A percentile compares a stretch with the other conserved stretches of the same genome.
Evolutionary conservation across 1,140 invertebrate species (phyloP).

Genomic region (Stratiolaelaps scimitus): DNA sequence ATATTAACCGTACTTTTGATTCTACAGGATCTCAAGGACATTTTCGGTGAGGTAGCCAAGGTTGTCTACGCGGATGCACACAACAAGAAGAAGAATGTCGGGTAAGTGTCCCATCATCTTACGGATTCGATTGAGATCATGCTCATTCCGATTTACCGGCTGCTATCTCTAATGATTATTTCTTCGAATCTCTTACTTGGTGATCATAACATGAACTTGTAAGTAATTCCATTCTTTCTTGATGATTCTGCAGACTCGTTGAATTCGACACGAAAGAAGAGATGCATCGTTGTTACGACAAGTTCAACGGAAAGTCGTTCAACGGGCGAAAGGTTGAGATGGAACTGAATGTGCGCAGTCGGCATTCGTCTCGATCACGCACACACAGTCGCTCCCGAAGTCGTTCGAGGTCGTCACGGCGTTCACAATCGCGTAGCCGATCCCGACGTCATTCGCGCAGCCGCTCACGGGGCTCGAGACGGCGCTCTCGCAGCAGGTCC

Average conservation of each 20-base stretch:
- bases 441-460: conserved; percentile 8
- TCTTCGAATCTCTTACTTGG: no score
- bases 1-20: background rate
- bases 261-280: conserved; percentile 27
- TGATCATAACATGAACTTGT: no score
- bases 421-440: conserved; percentile 6
- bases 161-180: no score
- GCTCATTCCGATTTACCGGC: no score
- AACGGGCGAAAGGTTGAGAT: conserved; percentile 23
- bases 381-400: no score
- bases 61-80: conserved; percentile 26
- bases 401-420: conserved; percentile 1
- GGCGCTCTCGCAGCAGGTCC: conserved; percentile 5
- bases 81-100: conserved; percentile 9
- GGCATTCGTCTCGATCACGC: conserved; percentile 21
- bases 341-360: conserved; percentile 8
- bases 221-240: no score
- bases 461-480: conserved; percentile 10
- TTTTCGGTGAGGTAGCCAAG: conserved; percentile 24
- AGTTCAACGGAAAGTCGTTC: conserved; percentile 25
- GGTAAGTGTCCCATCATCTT: background rate
- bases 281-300: conserved; percentile 24
- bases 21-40: conserved; percentile 28
- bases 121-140: background rate
- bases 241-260: background rate